Conservation (phyloP, 2,797 vertebrate genomes). For the Hyperoplus lanceolatus region DNA sequence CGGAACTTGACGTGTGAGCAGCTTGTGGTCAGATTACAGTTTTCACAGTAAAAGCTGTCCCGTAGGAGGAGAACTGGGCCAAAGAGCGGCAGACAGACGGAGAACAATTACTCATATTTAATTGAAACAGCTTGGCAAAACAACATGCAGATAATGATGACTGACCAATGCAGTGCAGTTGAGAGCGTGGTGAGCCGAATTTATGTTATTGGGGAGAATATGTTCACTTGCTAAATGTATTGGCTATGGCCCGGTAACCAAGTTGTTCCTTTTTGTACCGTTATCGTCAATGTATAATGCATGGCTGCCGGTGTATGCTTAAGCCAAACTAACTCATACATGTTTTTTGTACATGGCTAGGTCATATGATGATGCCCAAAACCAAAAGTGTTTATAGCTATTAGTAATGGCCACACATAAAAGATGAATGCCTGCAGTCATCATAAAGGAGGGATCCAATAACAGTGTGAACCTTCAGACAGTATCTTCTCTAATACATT, state of each 20-base stretch:
- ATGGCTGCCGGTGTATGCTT: neutral
- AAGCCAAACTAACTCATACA: neutral
- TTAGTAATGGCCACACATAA: neutral
- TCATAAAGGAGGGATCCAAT: neutral
- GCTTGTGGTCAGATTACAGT: slow-evolving; percentile 47
- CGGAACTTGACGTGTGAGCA: slow-evolving; percentile 33
- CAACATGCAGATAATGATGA: slow-evolving; percentile 36
- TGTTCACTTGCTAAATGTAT: neutral
- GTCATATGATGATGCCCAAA: neutral
- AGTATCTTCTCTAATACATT: neutral
- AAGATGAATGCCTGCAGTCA: neutral
- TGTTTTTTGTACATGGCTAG: no score
- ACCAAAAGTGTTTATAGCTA: neutral
- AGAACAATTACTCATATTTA: slow-evolving; percentile 55
- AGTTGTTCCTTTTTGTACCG: neutral
- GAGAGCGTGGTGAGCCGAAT: neutral
- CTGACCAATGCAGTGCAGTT: neutral
- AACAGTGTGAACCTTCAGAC: neutral
- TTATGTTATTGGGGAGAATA: neutral
- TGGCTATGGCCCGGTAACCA: neutral
- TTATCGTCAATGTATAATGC: neutral
- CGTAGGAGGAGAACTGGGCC: slow-evolving; percentile 62
- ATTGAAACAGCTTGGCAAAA: slow-evolving; percentile 60
- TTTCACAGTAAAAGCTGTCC: slow-evolving; percentile 61
- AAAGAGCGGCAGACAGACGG: slow-evolving; percentile 63